Evolutionary conservation across 2,113 vertebrate genomes (phyloP).

Genomic region (Aviceda subcristata): DNA sequence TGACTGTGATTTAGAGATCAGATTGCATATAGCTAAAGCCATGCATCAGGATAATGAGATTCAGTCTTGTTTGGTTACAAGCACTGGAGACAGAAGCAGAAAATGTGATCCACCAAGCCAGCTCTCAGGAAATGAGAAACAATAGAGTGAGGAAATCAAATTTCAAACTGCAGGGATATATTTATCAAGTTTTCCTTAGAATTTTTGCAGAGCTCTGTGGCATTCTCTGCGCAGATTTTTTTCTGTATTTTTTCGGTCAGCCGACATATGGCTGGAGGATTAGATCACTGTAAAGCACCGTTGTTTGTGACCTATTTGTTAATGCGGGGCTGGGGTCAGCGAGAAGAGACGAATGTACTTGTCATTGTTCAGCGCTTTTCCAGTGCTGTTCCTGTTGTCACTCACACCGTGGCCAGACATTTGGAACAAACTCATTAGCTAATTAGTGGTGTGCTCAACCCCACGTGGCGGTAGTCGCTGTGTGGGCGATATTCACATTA

Average conservation of each 20-base stretch:
- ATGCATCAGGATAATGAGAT: conserved; percentile 54
- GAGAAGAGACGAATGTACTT: not conserved
- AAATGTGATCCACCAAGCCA: conserved; percentile 44
- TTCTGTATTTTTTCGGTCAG: not conserved
- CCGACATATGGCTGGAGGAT: conserved; percentile 58
- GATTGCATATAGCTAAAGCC: conserved; percentile 20
- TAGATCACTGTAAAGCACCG: conserved; percentile 39
- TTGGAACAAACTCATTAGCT: conserved; percentile 56
- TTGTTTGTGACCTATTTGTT: conserved; percentile 56
- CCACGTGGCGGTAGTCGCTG: not conserved
- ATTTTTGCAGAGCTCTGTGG: not conserved
- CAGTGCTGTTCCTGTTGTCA: conserved; percentile 2
- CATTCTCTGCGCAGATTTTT: not conserved
- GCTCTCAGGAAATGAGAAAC: conserved; percentile 59
- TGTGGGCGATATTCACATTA: not conserved
- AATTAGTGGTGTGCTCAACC: conserved; percentile 47
- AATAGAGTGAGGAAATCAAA: conserved; percentile 56
- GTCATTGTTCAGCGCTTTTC: not conserved
- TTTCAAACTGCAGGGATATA: conserved; percentile 32
- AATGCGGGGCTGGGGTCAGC: conserved; percentile 36
- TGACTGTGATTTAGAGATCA: conserved; percentile 42
- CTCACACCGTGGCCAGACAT: not conserved
- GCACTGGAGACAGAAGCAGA: conserved; percentile 54
- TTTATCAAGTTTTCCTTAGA: conserved; percentile 30
- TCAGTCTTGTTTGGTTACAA: conserved; percentile 47